A percentile compares a stretch with the other conserved stretches of the same genome.
These are phyloP conservation scores for Hemitrygon akajei DNA, from an alignment of 2,797 vertebrate species.

Conservation along the genomic window DNA sequence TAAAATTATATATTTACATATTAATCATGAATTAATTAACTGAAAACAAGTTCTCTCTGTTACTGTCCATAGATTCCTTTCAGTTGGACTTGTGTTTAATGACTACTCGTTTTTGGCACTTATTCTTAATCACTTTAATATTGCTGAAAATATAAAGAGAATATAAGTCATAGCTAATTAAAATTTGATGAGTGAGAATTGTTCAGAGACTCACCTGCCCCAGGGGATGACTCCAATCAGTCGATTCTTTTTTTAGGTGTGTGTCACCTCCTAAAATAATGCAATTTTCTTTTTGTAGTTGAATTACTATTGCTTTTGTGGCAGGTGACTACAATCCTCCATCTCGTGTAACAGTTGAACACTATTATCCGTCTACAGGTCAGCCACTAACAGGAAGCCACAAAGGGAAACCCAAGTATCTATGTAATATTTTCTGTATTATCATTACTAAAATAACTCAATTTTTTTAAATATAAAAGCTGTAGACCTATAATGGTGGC, in stretches of 20 bases:
- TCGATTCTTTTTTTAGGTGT: not conserved
- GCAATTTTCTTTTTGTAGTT: not conserved
- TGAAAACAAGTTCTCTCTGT: not conserved
- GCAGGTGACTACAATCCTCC: not conserved
- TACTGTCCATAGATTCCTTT: not conserved
- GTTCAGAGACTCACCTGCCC: not conserved
- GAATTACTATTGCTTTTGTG: not conserved
- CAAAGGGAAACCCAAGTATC: not conserved
- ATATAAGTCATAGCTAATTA: not conserved
- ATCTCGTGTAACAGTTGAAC: not conserved
- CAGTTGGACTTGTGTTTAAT: not conserved
- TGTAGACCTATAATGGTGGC: not conserved
- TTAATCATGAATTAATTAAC: not conserved
- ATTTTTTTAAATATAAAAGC: not conserved
- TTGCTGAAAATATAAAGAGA: not conserved
- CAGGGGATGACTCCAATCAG: not conserved
- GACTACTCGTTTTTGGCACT: not conserved
- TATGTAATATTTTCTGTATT: not conserved
- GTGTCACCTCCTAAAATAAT: not conserved
- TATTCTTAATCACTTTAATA: not conserved
- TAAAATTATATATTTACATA: not conserved
- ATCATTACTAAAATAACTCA: not conserved
- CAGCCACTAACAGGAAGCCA: not conserved
- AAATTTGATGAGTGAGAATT: not conserved
- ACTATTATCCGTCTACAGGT: not conserved